Percentiles rank a stretch among this genome's conserved stretches.
These are phyloP conservation scores for Cassiopea andromeda DNA, from an alignment of 30 jellyfish, hydroid and myxozoan genomes.

Conservation along the genomic window DNA sequence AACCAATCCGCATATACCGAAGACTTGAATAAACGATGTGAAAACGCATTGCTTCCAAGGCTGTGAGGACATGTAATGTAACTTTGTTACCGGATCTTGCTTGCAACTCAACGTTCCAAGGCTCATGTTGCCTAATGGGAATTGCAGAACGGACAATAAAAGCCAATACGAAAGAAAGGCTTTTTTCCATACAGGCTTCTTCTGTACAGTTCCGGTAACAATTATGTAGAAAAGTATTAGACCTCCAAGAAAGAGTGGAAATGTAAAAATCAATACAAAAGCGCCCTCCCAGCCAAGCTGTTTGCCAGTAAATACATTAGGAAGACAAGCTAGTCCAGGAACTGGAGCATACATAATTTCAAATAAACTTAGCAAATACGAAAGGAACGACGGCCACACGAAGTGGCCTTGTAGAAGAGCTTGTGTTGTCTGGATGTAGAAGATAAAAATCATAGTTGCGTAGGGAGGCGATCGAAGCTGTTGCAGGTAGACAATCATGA, in stretches of 20 bases:
- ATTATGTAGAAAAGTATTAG: conserved; percentile 71
- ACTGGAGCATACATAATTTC: conserved; percentile 99
- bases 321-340: conserved; percentile 99
- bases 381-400: conserved; percentile 93
- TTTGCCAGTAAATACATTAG: conserved; percentile 89
- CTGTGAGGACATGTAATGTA: conserved; percentile 91
- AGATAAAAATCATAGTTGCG: conserved; percentile 94
- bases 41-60: conserved; percentile 96
- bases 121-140: conserved; percentile 97
- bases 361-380: conserved; percentile 80
- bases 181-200: conserved; percentile 94
- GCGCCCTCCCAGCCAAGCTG: conserved; percentile 99
- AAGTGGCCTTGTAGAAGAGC: conserved; percentile 94
- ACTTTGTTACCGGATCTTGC: conserved; percentile 81
- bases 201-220: conserved; percentile 95
- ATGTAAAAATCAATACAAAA: conserved; percentile 75
- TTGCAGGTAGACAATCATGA: conserved; percentile 86
- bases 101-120: conserved; percentile 95
- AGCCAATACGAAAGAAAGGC: conserved; percentile 93
- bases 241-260: conserved; percentile 92
- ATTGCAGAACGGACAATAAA: conserved; percentile 87
- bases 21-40: conserved; percentile 83
- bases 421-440: conserved; percentile 96
- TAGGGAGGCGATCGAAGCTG: conserved; percentile 97
- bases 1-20: conserved; percentile 89